Base-by-base conservation (phyloP, 2,797 vertebrate genomes). In the Xyrichtys novacula region DNA sequence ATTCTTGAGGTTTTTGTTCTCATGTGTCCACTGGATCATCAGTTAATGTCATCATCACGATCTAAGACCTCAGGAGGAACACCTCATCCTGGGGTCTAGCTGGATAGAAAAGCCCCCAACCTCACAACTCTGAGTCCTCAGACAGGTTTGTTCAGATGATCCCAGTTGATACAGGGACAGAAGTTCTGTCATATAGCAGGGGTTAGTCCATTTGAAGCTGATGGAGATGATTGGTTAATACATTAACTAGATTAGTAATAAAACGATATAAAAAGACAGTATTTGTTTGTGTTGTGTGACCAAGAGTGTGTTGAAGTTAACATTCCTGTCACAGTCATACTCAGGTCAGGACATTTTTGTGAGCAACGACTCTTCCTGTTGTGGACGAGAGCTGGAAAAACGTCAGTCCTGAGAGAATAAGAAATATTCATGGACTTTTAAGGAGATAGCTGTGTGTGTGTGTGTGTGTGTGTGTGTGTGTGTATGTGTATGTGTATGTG, bases 351-450 rank as follows among this genome's bases (percentile, higher is more conserved):
- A 46, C 77, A 44, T 57, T 50, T 71, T 63, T 48, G 38, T 69
- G 70, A 71, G 63, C 40, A 43, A 58, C 38, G 39, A 64, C 62
- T 71, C 46, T 83, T 87, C 83, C 81, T 87, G 82, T 84, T 83
- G 79, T 82, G 78, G 58, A 40, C 50, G 20, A 70, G 76, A 69
- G 65, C 71, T 81, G 77, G 79, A 80, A 87, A 76, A 73, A 65
- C 38, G 25, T 62, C 38, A 17, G 36, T 50, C 78, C 73, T 57
- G 34, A 14, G 83, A 78, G 81, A 76, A 73, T 74, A 73, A 74
- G 36, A 72, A 39, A 68, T 55, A 52, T 70, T 64, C 42, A 57
- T 63, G 6, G 16, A 81, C 64, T 66, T 74, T 71, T 77, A 75
- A 76, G 73, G 61, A 69, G 56, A 23, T 23, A 39, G 48, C n/a